These are phyloP conservation scores for Holothuria glaberrima DNA, from an alignment of 35 echinoderm and acorn worm genomes.

Conservation along the genomic window DNA sequence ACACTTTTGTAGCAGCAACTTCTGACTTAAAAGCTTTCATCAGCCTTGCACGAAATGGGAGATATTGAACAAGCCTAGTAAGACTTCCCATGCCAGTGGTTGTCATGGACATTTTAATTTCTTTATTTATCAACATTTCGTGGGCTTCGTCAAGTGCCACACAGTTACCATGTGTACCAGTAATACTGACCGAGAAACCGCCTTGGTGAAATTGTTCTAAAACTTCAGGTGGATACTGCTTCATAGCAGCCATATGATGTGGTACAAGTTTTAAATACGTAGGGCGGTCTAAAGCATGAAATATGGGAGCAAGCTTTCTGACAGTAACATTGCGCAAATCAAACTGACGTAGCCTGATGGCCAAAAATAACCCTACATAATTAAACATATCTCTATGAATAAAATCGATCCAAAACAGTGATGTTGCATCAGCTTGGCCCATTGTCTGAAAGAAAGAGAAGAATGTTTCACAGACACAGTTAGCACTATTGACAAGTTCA, in stretches of 20 bases:
- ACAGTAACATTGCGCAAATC: conserved; percentile 19
- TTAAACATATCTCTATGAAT: conserved; percentile 64
- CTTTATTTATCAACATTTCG: conserved; percentile 77
- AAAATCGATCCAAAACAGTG: conserved; percentile 61
- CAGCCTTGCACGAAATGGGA: too few relatives aligned
- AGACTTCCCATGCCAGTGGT: too few relatives aligned
- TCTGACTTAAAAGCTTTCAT: too few relatives aligned
- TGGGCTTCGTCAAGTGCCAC: conserved; percentile 66
- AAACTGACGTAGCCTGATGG: conserved; percentile 25
- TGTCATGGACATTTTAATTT: not conserved
- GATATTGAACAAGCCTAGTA: too few relatives aligned
- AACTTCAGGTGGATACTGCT: not conserved
- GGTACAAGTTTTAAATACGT: conserved; percentile 42
- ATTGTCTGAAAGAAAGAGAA: conserved; percentile 13
- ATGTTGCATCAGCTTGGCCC: conserved; percentile 48
- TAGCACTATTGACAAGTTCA: not conserved
- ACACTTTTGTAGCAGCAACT: too few relatives aligned
- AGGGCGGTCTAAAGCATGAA: conserved; percentile 52
- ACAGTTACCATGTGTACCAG: conserved; percentile 34
- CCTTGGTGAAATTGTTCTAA: conserved; percentile 38
- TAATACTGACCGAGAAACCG: conserved; percentile 59
- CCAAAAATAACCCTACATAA: conserved; percentile 49
- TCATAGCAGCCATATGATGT: conserved; percentile 2
- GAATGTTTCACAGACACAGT: conserved; percentile 22
- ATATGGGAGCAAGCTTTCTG: conserved; percentile 36